A percentile compares a stretch with the other conserved stretches of the same genome.
phyloP scores from a whole-genome alignment of 2,113 vertebrate species.

The Triplophysa siluroides region DNA sequence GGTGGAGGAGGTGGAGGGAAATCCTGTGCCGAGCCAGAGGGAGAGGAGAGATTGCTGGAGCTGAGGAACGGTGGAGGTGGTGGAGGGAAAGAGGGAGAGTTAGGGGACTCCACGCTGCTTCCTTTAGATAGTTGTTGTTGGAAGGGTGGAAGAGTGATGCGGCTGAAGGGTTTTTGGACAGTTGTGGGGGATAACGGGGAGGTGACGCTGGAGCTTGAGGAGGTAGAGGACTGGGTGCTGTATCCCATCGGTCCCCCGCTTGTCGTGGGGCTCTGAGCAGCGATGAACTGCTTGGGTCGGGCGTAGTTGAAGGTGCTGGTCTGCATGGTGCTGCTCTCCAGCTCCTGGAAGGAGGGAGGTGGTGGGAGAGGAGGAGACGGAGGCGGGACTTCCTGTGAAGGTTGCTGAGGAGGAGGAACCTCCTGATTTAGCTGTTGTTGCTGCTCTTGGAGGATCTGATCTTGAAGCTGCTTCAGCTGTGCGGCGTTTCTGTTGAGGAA shows the following conservation, averaged over 20 bases:
- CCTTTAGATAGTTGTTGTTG: slow-evolving; percentile 73
- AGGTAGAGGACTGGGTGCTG: slow-evolving; percentile 85
- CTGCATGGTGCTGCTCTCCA: slow-evolving; percentile 89
- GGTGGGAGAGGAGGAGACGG: slow-evolving; percentile 87
- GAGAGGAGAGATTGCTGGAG: slow-evolving; percentile 80
- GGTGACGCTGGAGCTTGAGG: slow-evolving; percentile 85
- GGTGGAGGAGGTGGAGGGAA: slow-evolving; percentile 71
- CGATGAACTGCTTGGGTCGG: slow-evolving; percentile 98
- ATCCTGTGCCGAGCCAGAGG: slow-evolving; percentile 67
- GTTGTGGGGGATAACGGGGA: slow-evolving; percentile 88
- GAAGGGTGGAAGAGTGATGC: slow-evolving; percentile 74
- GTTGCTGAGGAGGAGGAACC: slow-evolving; percentile 40
- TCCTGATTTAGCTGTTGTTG: slow-evolving; percentile 62
- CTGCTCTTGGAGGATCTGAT: slow-evolving; percentile 87
- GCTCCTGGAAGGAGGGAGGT: slow-evolving; percentile 88
- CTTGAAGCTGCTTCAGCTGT: slow-evolving; percentile 91
- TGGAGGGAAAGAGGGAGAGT: slow-evolving; percentile 89
- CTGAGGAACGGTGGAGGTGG: slow-evolving; percentile 89
- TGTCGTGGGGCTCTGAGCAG: slow-evolving; percentile 82
- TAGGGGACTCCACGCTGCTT: slow-evolving; percentile 78
- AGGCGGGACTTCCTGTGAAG: slow-evolving; percentile 64
- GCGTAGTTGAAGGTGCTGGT: slow-evolving; percentile 96
- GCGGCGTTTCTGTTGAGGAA: slow-evolving; percentile 80
- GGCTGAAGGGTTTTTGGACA: slow-evolving; percentile 80
- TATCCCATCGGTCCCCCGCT: slow-evolving; percentile 76